Conservation (phyloP, 2,113 vertebrate genomes). For the Pterocles burchelli region DNA sequence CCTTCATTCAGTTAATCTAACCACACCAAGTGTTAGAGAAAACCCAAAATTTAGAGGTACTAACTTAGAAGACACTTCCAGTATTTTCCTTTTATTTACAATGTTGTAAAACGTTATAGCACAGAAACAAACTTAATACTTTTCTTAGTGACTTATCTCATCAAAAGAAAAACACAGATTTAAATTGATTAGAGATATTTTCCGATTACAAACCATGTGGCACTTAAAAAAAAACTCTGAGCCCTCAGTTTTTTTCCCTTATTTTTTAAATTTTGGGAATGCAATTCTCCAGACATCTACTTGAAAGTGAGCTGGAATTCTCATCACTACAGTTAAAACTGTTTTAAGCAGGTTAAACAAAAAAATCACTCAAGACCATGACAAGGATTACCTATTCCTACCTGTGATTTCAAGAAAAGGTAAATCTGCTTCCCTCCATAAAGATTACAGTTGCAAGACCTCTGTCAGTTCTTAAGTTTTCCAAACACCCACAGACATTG, state of each 20-base stretch:
- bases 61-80: not conserved
- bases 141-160: not conserved
- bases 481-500: not conserved
- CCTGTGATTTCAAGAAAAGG: not conserved
- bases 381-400: not conserved
- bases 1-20: not conserved
- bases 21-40: not conserved
- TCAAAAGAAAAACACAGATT: not conserved
- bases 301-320: not conserved
- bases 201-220: not conserved
- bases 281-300: not conserved
- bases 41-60: not conserved
- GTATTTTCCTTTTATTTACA: not conserved
- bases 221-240: not conserved
- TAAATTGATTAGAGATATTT: not conserved
- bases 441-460: not conserved
- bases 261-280: not conserved
- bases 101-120: not conserved
- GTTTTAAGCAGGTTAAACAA: not conserved
- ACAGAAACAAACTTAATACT: not conserved
- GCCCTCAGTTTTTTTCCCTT: not conserved
- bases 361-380: not conserved
- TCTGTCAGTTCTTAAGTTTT: not conserved
- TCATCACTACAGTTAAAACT: not conserved
- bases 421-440: not conserved